These are phyloP conservation scores for Mastomys coucha DNA, from an alignment of 2,113 vertebrate genomes.

Conservation along the genomic window DNA sequence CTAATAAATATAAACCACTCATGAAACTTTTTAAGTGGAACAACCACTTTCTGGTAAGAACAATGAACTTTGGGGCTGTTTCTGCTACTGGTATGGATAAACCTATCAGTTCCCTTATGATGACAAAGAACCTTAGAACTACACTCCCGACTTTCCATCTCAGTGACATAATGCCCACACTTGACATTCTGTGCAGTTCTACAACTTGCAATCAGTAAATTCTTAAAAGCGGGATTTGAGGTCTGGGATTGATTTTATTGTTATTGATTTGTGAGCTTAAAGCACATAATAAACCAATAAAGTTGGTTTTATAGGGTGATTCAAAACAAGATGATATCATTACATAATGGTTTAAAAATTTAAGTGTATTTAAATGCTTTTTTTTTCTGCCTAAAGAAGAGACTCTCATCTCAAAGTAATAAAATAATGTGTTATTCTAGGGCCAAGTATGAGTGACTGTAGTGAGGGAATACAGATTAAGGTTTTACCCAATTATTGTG, in stretches of 20 bases:
- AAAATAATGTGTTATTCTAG: not conserved
- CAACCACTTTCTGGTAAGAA: not conserved
- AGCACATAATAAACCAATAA: not conserved
- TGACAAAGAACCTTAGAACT: not conserved
- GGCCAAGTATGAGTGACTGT: not conserved
- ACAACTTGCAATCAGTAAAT: not conserved
- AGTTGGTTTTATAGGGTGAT: not conserved
- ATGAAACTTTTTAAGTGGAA: not conserved
- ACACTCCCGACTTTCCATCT: not conserved
- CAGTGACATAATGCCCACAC: not conserved
- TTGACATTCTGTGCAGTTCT: not conserved
- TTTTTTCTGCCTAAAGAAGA: not conserved
- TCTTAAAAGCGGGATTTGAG: not conserved
- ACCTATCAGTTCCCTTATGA: not conserved
- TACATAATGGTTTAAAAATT: not conserved
- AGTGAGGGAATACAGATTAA: not conserved
- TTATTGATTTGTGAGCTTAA: not conserved
- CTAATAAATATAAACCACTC: not conserved
- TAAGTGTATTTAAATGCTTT: not conserved
- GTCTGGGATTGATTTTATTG: not conserved
- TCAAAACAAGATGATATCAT: not conserved
- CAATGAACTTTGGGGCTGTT: conserved; percentile 1
- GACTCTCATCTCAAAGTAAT: no score
- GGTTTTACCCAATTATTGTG: not conserved
- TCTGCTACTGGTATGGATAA: not conserved